These are phyloP conservation scores for Eristalis intricaria DNA, from an alignment of 2,888 invertebrate genomes.

Conservation along the genomic window DNA sequence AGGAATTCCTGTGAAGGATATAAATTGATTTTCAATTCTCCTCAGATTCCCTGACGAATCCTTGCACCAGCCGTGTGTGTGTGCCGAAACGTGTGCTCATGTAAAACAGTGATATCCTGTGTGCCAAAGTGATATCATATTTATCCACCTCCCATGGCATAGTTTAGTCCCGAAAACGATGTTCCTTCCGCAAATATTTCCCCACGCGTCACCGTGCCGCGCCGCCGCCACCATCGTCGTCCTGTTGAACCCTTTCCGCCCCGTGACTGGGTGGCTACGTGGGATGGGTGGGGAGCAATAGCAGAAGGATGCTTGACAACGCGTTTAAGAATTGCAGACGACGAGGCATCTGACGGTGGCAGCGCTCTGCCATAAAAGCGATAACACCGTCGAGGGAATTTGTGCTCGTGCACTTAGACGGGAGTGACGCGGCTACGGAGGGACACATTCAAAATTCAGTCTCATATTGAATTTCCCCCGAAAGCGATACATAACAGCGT, in stretches of 20 bases:
- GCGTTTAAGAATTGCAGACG: constrained; percentile 28
- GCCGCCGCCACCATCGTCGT: neutral
- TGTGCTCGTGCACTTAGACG: neutral
- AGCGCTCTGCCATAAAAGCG: constrained; percentile 25
- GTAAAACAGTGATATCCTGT: constrained; percentile 19
- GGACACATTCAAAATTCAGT: constrained; percentile 18
- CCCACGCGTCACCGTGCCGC: too few species aligned
- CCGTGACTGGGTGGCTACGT: neutral
- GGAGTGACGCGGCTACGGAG: neutral
- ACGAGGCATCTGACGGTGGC: constrained; percentile 16
- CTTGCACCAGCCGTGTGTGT: neutral
- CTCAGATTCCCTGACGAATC: constrained; percentile 13
- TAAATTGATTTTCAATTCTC: constrained; percentile 46
- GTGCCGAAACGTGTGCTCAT: neutral
- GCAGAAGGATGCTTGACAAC: constrained; percentile 30
- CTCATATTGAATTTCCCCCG: constrained; percentile 40
- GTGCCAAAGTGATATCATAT: constrained; percentile 34
- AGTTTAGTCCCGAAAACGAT: constrained; percentile 11
- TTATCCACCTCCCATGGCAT: constrained; percentile 11
- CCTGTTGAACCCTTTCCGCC: constrained; percentile 5
- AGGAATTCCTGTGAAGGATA: constrained; percentile 22
- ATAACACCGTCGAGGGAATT: constrained; percentile 27
- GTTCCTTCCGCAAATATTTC: constrained; percentile 27
- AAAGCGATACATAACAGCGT: constrained; percentile 18
- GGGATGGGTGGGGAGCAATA: neutral